A percentile compares a stretch with the other conserved stretches of the same genome.
phyloP scores from a whole-genome alignment of 1,140 invertebrate species.

The Drosophila sucinea region DNA sequence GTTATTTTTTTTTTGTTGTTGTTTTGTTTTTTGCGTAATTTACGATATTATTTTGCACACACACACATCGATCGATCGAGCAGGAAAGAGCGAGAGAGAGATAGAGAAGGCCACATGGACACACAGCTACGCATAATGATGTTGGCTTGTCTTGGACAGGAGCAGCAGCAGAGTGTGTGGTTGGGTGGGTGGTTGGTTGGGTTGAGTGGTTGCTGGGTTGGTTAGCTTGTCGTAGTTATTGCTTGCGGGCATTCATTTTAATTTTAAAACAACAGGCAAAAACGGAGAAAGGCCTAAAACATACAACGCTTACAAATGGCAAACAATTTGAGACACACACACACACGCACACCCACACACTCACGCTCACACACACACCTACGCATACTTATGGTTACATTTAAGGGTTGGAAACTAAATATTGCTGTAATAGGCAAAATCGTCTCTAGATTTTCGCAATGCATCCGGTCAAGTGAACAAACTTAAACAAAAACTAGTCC shows the following conservation, averaged over 20 bases:
- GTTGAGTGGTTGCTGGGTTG: constrained; percentile 26
- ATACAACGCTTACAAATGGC: constrained; percentile 78
- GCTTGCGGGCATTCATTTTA: constrained; percentile 81
- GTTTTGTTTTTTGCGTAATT: constrained; percentile 80
- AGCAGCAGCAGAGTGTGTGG: constrained; percentile 36
- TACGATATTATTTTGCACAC: constrained; percentile 81
- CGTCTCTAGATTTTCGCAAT: constrained; percentile 31
- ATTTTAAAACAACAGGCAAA: constrained; percentile 78
- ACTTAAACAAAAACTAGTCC: constrained; percentile 9
- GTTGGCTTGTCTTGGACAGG: constrained; percentile 80
- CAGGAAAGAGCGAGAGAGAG: not conserved
- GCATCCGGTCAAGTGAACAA: constrained; percentile 58
- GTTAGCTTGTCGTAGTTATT: constrained; percentile 75
- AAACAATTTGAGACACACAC: constrained; percentile 69
- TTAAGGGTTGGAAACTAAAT: constrained; percentile 71
- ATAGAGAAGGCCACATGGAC: constrained; percentile 37
- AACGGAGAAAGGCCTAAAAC: constrained; percentile 67
- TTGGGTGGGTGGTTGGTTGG: constrained; percentile 21
- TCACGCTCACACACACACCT: constrained; percentile 20
- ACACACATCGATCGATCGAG: constrained; percentile 33
- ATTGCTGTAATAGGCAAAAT: constrained; percentile 37
- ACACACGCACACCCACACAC: constrained; percentile 25
- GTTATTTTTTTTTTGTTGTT: constrained; percentile 40
- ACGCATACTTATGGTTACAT: constrained; percentile 32
- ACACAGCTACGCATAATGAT: constrained; percentile 80